These are phyloP conservation scores for Cardinalis cardinalis DNA, from an alignment of 2,113 vertebrate genomes.

Conservation along the genomic window DNA sequence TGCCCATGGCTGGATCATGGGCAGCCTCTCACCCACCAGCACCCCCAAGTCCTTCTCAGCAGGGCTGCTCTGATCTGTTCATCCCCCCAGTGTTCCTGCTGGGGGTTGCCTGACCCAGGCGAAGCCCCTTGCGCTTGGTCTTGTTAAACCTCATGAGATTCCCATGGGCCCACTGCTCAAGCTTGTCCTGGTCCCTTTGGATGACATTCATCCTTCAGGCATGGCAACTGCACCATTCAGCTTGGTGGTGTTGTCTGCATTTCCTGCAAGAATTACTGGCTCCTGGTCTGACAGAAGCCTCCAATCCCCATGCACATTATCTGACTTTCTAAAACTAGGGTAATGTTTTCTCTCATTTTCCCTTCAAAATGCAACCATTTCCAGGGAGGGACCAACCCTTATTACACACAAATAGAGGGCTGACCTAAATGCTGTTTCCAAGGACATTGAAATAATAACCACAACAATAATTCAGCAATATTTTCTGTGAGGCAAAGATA, in stretches of 20 bases:
- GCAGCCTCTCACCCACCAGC: neutral
- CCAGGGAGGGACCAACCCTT: neutral
- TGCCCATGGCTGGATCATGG: too few relatives aligned
- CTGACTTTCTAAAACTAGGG: neutral
- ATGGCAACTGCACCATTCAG: accelerated
- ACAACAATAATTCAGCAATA: neutral
- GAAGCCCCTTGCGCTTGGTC: neutral
- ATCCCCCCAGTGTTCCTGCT: neutral
- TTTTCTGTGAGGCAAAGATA: constrained; percentile 4
- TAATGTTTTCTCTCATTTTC: neutral
- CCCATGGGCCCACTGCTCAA: neutral
- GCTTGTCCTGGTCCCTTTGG: neutral
- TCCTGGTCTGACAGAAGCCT: neutral
- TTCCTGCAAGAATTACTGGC: neutral
- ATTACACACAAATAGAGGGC: neutral
- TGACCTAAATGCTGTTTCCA: neutral
- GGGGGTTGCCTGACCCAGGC: too few relatives aligned
- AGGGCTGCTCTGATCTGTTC: neutral
- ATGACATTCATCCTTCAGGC: neutral
- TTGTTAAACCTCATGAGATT: neutral
- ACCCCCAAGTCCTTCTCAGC: neutral
- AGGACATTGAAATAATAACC: neutral
- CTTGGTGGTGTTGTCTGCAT: neutral
- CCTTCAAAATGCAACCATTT: neutral
- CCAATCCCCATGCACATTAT: too few relatives aligned